These are phyloP conservation scores for Escarpia spicata DNA, from an alignment of 2,888 invertebrate genomes.

Conservation along the genomic window DNA sequence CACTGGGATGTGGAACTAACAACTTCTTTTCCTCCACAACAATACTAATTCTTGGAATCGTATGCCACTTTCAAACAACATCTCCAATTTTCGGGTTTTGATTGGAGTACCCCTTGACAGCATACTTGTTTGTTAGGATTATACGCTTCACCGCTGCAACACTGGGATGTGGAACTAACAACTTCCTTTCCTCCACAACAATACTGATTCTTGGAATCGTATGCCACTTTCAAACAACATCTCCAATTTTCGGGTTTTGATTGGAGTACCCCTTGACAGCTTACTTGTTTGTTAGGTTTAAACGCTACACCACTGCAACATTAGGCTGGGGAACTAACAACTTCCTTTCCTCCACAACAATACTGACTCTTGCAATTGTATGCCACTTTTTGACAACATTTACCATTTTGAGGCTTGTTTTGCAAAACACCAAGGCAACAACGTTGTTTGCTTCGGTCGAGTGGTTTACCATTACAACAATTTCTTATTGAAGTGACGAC, in stretches of 20 bases:
- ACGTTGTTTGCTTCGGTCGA: neutral
- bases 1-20: no score
- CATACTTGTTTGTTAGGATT: no score
- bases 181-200: no score
- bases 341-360: neutral
- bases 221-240: neutral
- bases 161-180: no score
- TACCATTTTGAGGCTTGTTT: neutral
- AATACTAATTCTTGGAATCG: no score
- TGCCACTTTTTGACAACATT: neutral
- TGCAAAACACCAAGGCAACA: neutral
- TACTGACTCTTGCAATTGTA: neutral
- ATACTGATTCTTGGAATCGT: neutral
- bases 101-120: no score
- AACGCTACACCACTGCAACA: neutral
- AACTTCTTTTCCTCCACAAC: no score
- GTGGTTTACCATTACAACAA: neutral
- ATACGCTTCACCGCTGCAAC: no score
- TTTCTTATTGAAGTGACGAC: neutral
- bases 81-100: no score
- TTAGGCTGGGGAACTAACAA: neutral
- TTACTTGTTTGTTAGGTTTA: neutral
- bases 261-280: neutral
- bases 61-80: no score
- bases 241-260: neutral